A percentile compares a stretch with the other conserved stretches of the same genome.
phyloP scores from a whole-genome alignment of 2,888 invertebrate species.

The Scrobipalpa costella region DNA sequence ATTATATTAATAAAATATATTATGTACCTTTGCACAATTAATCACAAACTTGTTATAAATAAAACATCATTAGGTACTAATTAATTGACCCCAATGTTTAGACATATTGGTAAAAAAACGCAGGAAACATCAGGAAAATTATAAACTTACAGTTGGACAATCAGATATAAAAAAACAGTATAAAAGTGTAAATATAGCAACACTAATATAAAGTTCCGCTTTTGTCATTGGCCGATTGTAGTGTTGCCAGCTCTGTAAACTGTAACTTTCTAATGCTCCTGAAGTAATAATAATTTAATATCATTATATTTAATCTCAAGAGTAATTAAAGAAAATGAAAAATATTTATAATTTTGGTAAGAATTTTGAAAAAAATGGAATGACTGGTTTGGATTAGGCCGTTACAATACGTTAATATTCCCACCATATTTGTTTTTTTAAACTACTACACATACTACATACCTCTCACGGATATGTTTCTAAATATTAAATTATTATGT shows the following conservation, averaged over 20 bases:
- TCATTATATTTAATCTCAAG: no score
- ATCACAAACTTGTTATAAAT: slow-evolving; percentile 44
- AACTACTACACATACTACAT: slow-evolving; percentile 18
- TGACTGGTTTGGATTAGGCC: background rate
- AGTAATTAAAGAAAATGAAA: background rate
- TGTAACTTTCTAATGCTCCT: no score
- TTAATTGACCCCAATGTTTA: background rate
- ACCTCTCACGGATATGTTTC: slow-evolving; percentile 47
- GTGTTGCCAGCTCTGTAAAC: no score
- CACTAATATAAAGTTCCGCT: no score
- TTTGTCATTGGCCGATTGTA: no score
- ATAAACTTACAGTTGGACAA: no score
- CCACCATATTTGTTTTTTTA: background rate
- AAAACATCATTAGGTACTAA: slow-evolving; percentile 10
- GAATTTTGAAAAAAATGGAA: background rate
- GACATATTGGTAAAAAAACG: background rate
- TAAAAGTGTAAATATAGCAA: no score
- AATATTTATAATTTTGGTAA: background rate
- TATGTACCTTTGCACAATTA: slow-evolving; percentile 54
- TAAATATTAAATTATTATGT: slow-evolving; percentile 49
- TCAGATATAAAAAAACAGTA: no score
- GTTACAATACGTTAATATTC: background rate
- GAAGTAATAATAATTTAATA: no score
- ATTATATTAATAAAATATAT: slow-evolving; percentile 50
- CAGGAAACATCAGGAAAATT: background rate